A percentile compares a stretch with the other conserved stretches of the same genome.
Conservation (phyloP, 2,113 vertebrate genomes). For the Sprattus sprattus region DNA sequence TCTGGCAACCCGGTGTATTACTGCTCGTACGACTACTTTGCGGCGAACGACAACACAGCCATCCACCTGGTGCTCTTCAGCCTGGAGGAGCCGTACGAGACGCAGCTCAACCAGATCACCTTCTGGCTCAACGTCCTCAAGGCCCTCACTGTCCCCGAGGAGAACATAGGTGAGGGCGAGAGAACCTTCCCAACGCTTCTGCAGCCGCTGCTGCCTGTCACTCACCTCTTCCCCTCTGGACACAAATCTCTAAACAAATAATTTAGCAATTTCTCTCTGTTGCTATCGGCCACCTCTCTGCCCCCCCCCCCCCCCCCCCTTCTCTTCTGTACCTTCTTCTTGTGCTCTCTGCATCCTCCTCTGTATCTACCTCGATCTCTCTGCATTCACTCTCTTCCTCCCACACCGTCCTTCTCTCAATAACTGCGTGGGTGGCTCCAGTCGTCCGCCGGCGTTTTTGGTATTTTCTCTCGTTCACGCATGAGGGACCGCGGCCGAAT, state of each 20-base stretch:
- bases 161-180: slow-evolving; percentile 79
- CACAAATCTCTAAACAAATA: slow-evolving; percentile 32
- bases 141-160: slow-evolving; percentile 83
- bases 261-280: background rate
- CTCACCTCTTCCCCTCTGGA: slow-evolving; percentile 38
- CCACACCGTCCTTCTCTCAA: background rate
- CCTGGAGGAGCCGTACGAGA: slow-evolving; percentile 94
- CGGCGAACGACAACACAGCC: slow-evolving; percentile 86
- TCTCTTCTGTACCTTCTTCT: background rate
- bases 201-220: background rate
- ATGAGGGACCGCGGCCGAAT: no score
- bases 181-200: background rate
- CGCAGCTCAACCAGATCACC: slow-evolving; percentile 91
- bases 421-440: background rate
- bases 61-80: slow-evolving; percentile 91
- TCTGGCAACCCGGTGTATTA: slow-evolving; percentile 95
- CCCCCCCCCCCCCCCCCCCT: background rate
- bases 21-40: slow-evolving; percentile 96
- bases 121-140: slow-evolving; percentile 97
- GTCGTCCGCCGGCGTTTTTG: background rate
- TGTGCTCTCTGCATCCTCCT: background rate
- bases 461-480: background rate
- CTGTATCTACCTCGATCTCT: background rate
- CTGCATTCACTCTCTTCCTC: background rate
- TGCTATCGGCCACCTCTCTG: background rate